These are phyloP conservation scores for Choristoneura rosaceana DNA, from an alignment of 2,888 invertebrate species.

Conservation along the genomic window DNA sequence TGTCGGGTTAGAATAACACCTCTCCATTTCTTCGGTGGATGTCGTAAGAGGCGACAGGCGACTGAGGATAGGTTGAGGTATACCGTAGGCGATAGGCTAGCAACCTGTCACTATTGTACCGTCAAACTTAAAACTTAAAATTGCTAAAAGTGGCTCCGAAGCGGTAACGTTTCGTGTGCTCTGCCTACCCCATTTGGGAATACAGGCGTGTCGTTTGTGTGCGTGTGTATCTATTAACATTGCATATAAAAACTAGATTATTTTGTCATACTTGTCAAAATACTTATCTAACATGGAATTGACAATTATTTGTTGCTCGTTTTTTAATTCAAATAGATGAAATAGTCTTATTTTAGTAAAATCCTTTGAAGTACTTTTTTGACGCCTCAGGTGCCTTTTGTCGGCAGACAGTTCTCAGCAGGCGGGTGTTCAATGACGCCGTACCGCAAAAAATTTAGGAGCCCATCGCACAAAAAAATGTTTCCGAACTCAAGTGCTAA, in stretches of 20 bases:
- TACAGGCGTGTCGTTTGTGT: no score
- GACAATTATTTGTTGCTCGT: neutral
- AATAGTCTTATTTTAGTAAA: conserved; percentile 21
- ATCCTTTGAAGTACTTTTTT: neutral
- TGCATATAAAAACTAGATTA: neutral
- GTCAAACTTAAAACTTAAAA: no score
- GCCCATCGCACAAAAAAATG: conserved; percentile 22
- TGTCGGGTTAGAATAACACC: no score
- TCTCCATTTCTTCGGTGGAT: no score
- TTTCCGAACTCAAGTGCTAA: conserved; percentile 6
- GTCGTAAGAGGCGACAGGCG: no score
- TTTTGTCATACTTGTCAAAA: neutral
- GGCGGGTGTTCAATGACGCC: conserved; percentile 30
- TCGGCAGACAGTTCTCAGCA: conserved; percentile 24
- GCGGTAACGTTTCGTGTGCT: no score
- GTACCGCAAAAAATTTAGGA: conserved; percentile 24
- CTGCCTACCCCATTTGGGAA: no score
- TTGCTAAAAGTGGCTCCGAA: no score
- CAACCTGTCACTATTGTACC: no score
- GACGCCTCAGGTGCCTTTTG: conserved; percentile 34
- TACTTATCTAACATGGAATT: neutral
- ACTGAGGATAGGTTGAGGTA: no score
- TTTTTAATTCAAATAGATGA: conserved; percentile 1
- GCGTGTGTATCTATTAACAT: no score
- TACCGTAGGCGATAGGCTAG: no score